Evolutionary conservation across 2,113 vertebrate genomes (phyloP).

Genomic region (Mastomys natalensis): DNA sequence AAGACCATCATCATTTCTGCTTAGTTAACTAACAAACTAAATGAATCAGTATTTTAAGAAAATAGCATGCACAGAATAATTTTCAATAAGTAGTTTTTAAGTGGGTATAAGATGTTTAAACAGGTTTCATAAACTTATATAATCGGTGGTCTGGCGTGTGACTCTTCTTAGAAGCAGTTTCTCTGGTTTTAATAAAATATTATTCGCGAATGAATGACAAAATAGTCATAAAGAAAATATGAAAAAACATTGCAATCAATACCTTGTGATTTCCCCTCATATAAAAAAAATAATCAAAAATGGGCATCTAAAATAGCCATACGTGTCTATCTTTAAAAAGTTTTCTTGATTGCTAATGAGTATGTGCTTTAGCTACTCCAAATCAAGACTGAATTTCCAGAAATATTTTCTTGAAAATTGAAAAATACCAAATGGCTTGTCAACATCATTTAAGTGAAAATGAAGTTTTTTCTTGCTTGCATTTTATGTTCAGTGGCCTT

Average conservation of each 20-base stretch:
- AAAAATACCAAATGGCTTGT: conserved; percentile 62
- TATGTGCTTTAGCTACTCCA: conserved; percentile 8
- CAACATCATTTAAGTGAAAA: conserved; percentile 69
- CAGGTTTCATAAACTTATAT: conserved; percentile 21
- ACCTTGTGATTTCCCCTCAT: not conserved
- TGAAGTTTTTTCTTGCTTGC: not conserved
- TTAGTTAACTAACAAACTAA: conserved; percentile 64
- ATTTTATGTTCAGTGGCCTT: conserved; percentile 59
- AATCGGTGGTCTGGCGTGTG: not conserved
- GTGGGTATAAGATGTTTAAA: conserved; percentile 59
- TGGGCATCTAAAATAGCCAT: not conserved
- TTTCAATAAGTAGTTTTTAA: conserved; percentile 57
- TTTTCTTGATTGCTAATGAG: conserved; percentile 44
- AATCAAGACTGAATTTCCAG: conserved; percentile 66
- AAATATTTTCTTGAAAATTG: conserved; percentile 67
- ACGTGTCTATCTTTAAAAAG: not conserved
- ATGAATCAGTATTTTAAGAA: conserved; percentile 43
- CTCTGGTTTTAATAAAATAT: conserved; percentile 39
- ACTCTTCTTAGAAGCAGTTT: conserved; percentile 58
- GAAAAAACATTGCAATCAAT: conserved; percentile 20
- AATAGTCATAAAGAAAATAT: not conserved
- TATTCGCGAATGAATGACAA: conserved; percentile 3
- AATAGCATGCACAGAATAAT: conserved; percentile 18
- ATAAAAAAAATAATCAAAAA: not conserved
- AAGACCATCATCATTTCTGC: conserved; percentile 62